Base-by-base conservation (phyloP, 2,888 invertebrate genomes). In the Osedax fenrisi region DNA sequence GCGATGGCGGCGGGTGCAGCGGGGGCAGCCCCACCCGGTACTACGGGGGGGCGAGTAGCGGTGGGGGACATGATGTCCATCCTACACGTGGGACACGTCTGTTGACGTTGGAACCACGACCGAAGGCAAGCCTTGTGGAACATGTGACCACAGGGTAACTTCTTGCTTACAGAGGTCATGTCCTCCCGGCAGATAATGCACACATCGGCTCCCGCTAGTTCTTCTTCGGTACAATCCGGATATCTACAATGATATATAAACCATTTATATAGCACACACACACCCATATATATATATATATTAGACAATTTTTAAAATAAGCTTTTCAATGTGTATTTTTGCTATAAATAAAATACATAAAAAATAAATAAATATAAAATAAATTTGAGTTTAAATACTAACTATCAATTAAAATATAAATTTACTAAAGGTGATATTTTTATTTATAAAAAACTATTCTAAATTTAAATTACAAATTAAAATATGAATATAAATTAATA, bases 21-120 rank as follows among this genome's bases (percentile, higher is more conserved):
- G 78, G 78, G 24, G 76, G 76, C 25, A 77, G 78, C 79, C 79
- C 26, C 24, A 26, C 62, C 75, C 23, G 71, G 41, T 3, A 75
- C 5, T 25, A n/a, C 22, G 21, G 23, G 71, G 10, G 67, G 67
- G 2, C 76, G 81, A 1, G 3, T 2, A 41, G 41, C 41, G n/a
- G n/a, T n/a, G n/a, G n/a, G n/a, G 64, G 23, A 59, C 27, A 90
- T 83, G 73, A 90, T 94, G 86, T 97, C 95, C 78, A 95, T 88
- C 17, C 96, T 89, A 84, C 98, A 99, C 2, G 98, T 99, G 0
- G 98, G 98, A 83, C 98, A 99, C 2, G 98, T 98, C 86, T 99
- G 98, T 84, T 99, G 98, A 5, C 98, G 89, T 86, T 98, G 98
- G 87, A 99, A 99, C 98, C 98, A 99, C 59, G 95, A 94, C 70